Evolutionary conservation across 2,888 invertebrate genomes (phyloP).

Genomic region (Drosophila rubida): DNA sequence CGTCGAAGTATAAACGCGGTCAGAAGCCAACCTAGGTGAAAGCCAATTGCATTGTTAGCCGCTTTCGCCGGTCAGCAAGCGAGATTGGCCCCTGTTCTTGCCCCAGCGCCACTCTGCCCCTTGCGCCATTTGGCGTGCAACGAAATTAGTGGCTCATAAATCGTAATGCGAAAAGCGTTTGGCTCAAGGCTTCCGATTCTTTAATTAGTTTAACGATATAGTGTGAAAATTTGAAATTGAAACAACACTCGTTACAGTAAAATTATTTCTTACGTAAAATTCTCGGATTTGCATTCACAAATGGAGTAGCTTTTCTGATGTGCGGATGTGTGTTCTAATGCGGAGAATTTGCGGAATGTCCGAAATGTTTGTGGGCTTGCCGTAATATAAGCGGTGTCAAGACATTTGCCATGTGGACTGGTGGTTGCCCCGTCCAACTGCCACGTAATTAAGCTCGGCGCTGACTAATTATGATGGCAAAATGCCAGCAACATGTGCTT

Average conservation of each 20-base stretch:
- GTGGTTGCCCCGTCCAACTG: conserved; percentile 2
- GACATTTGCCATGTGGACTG: not conserved
- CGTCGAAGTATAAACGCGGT: conserved; percentile 42
- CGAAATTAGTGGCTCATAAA: conserved; percentile 24
- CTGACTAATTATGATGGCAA: conserved; percentile 43
- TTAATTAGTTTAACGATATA: conserved; percentile 22
- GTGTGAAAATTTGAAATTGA: conserved; percentile 7
- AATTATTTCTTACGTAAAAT: no score
- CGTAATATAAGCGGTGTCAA: not conserved
- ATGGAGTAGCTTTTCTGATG: not conserved
- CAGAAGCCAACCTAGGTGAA: conserved; percentile 32
- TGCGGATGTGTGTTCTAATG: no score
- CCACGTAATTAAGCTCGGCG: conserved; percentile 31
- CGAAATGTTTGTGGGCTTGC: not conserved
- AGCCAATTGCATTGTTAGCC: conserved; percentile 57
- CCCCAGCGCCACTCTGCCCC: not conserved
- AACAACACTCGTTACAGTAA: not conserved
- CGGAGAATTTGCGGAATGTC: not conserved
- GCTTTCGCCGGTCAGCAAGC: conserved; percentile 19
- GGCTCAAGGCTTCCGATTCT: conserved; percentile 28
- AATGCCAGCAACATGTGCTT: conserved; percentile 10
- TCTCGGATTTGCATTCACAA: not conserved
- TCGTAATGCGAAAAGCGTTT: conserved; percentile 41
- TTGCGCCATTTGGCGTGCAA: not conserved
- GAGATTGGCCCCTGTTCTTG: not conserved